Percentiles rank a stretch among this genome's conserved stretches.
These are phyloP conservation scores for Varanus komodoensis DNA, from an alignment of 2,113 vertebrate genomes.

Conservation along the genomic window DNA sequence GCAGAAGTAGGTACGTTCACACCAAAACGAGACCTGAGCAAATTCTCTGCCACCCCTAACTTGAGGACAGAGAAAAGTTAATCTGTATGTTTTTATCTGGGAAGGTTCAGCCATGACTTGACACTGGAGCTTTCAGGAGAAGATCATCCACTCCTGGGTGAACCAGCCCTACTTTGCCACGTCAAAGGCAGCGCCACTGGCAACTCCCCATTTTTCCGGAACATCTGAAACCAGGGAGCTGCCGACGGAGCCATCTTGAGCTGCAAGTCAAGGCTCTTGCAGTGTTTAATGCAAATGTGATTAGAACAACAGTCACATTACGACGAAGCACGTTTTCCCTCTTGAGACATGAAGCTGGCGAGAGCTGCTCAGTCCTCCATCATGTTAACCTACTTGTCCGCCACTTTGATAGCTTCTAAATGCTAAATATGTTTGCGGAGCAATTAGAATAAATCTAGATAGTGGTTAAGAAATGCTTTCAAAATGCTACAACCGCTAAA, in stretches of 20 bases:
- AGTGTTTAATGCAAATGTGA: neutral
- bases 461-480: slow-evolving; percentile 48
- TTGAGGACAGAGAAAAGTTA: neutral
- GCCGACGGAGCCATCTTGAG: neutral
- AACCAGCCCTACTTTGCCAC: neutral
- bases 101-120: too few relatives aligned
- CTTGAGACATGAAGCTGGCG: slow-evolving; percentile 49
- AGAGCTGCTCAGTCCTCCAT: slow-evolving; percentile 53
- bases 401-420: slow-evolving; percentile 64
- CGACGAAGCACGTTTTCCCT: slow-evolving; percentile 54
- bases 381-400: slow-evolving; percentile 66
- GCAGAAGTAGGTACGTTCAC: too few relatives aligned
- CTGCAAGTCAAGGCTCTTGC: neutral
- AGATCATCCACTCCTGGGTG: too few relatives aligned
- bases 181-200: neutral
- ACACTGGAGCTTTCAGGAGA: neutral
- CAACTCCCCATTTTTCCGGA: neutral
- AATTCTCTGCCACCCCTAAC: too few relatives aligned
- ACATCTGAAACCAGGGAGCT: neutral
- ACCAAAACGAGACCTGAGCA: too few relatives aligned
- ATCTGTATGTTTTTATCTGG: neutral
- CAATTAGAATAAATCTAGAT: slow-evolving; percentile 69
- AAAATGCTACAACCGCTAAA: neutral
- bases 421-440: slow-evolving; percentile 58
- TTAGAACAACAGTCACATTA: slow-evolving; percentile 46